These are phyloP conservation scores for Atrichornis clamosus DNA, from an alignment of 2,113 vertebrate genomes.

Conservation along the genomic window DNA sequence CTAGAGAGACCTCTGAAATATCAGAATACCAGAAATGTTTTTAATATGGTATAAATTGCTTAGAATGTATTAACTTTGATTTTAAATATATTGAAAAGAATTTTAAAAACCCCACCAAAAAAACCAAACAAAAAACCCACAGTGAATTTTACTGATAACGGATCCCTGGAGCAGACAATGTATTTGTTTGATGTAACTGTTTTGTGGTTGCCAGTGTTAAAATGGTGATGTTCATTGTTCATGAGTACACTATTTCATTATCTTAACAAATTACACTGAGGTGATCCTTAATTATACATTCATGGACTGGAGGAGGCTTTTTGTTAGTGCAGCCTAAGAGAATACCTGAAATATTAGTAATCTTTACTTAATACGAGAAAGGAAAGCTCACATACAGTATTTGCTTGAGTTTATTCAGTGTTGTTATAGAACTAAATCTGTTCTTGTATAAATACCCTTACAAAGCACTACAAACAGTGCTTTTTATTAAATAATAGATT, in stretches of 20 bases:
- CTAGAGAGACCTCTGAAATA: neutral
- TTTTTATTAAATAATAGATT: neutral
- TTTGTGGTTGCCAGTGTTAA: neutral
- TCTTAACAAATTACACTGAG: neutral
- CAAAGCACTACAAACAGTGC: neutral
- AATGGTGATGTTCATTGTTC: neutral
- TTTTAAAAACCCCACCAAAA: no score
- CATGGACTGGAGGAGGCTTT: neutral
- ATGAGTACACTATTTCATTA: neutral
- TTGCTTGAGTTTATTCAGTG: neutral
- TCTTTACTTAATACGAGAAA: neutral
- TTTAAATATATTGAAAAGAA: neutral
- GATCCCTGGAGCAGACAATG: neutral
- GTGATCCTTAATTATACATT: neutral
- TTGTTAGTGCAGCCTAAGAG: neutral
- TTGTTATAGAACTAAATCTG: neutral
- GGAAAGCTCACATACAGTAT: neutral
- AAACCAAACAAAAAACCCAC: neutral
- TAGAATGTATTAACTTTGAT: neutral
- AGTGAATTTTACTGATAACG: neutral
- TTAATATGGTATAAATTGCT: neutral
- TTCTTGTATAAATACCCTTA: neutral
- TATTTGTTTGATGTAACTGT: neutral
- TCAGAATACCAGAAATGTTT: neutral
- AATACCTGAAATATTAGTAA: neutral